phyloP scores from a whole-genome alignment of 2,888 invertebrate species.

The Empis stercorea region DNA sequence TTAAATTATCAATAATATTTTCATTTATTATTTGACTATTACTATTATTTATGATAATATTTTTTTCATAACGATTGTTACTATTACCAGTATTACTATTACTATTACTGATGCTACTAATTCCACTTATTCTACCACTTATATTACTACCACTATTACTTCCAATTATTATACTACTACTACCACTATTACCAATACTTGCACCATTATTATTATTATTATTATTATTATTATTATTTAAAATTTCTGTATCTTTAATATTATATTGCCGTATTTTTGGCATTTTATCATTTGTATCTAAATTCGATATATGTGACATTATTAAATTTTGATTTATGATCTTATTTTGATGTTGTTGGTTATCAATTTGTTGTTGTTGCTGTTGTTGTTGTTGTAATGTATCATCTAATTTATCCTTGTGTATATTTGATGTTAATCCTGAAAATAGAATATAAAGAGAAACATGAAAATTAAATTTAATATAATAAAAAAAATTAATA shows the following conservation, averaged over 20 bases:
- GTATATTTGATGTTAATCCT: conserved; percentile 21
- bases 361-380: conserved; percentile 13
- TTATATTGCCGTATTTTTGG: conserved; percentile 9
- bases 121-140: conserved; percentile 10
- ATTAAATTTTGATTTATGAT: conserved; percentile 11
- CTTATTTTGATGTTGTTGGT: neutral
- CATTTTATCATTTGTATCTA: conserved; percentile 8
- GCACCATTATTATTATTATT: neutral
- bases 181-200: neutral
- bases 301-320: conserved; percentile 9
- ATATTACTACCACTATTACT: conserved; percentile 9
- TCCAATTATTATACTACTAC: conserved; percentile 3
- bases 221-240: neutral
- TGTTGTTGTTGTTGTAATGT: conserved; percentile 18
- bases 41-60: conserved; percentile 1
- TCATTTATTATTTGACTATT: conserved; percentile 10
- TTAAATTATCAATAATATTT: conserved; percentile 14
- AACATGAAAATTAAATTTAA: no score
- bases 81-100: conserved; percentile 1
- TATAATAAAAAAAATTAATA: no score
- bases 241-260: neutral
- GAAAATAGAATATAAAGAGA: conserved; percentile 4
- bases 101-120: conserved; percentile 11
- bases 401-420: conserved; percentile 20
- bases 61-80: neutral